Conservation (phyloP, 1,140 invertebrate genomes). For the Archegozetes longisetosus region DNA sequence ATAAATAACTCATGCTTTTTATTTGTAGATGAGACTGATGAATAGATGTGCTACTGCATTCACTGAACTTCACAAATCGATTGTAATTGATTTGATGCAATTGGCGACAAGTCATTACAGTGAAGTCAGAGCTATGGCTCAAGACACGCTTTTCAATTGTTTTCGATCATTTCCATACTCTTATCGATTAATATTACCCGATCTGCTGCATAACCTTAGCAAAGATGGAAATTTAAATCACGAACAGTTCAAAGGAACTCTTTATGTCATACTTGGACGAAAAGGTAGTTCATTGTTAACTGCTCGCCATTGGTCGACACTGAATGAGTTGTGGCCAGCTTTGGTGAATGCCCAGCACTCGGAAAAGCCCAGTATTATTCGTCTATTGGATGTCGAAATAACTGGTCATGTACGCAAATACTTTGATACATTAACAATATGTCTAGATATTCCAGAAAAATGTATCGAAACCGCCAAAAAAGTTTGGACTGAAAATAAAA, state of each 20-base stretch:
- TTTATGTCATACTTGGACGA: conserved; percentile 54
- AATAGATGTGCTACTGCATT: conserved; percentile 20
- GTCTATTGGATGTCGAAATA: conserved; percentile 45
- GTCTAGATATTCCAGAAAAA: conserved; percentile 25
- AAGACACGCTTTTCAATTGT: conserved; percentile 38
- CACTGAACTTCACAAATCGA: conserved; percentile 38
- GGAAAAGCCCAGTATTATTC: conserved; percentile 61
- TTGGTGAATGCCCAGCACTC: conserved; percentile 51
- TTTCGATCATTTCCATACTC: conserved; percentile 41
- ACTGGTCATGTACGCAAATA: conserved; percentile 33
- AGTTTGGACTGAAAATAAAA: neutral
- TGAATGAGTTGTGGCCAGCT: conserved; percentile 54
- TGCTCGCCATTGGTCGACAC: conserved; percentile 54
- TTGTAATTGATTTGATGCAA: conserved; percentile 45
- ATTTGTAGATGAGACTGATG: conserved; percentile 26
- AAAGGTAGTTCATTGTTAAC: conserved; percentile 43
- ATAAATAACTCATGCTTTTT: conserved; percentile 10
- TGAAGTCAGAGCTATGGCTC: conserved; percentile 45
- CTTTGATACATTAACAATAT: conserved; percentile 35
- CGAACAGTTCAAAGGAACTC: conserved; percentile 58
- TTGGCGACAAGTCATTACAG: conserved; percentile 50
- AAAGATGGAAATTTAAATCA: conserved; percentile 40
- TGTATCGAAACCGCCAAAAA: neutral
- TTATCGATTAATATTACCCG: conserved; percentile 39
- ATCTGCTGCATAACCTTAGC: conserved; percentile 40